phyloP scores from a whole-genome alignment of 2,888 invertebrate genomes.

The Chouioia cunea region DNA sequence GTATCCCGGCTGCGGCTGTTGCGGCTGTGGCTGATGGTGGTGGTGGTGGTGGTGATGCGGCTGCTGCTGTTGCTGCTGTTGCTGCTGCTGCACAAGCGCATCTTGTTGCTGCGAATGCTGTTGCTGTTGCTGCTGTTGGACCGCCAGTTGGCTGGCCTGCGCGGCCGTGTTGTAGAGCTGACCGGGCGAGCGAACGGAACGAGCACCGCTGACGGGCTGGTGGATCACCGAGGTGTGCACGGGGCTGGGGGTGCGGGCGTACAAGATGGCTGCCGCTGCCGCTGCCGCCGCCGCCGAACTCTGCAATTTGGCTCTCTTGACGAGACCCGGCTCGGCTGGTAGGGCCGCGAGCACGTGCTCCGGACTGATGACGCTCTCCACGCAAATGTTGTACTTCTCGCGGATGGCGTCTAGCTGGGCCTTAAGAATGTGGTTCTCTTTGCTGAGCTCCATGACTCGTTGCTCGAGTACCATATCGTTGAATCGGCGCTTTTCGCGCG shows the following conservation, averaged over 20 bases:
- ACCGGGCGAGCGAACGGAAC: conserved; percentile 65
- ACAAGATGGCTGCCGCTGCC: conserved; percentile 66
- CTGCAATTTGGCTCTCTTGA: conserved; percentile 78
- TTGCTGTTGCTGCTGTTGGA: no score
- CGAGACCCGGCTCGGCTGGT: conserved; percentile 87
- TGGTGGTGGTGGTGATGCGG: no score
- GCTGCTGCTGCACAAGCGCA: no score
- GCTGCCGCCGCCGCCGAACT: conserved; percentile 52
- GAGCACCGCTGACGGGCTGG: conserved; percentile 69
- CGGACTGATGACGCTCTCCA: conserved; percentile 87
- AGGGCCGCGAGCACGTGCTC: conserved; percentile 90
- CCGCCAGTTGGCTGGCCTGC: conserved; percentile 17
- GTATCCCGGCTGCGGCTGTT: no score
- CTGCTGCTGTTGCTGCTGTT: no score
- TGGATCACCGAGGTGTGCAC: conserved; percentile 76
- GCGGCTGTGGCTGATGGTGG: no score
- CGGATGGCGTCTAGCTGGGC: conserved; percentile 93
- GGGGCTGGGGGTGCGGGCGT: conserved; percentile 71
- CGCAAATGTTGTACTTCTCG: conserved; percentile 92
- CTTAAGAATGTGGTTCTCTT: conserved; percentile 94
- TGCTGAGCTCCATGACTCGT: conserved; percentile 91
- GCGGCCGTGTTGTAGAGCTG: conserved; percentile 59
- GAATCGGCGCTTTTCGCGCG: conserved; percentile 94
- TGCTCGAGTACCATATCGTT: conserved; percentile 98
- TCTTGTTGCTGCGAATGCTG: no score